A percentile compares a stretch with the other conserved stretches of the same genome.
Conservation (phyloP, 1,140 invertebrate species). For the Sitophilus oryzae region DNA sequence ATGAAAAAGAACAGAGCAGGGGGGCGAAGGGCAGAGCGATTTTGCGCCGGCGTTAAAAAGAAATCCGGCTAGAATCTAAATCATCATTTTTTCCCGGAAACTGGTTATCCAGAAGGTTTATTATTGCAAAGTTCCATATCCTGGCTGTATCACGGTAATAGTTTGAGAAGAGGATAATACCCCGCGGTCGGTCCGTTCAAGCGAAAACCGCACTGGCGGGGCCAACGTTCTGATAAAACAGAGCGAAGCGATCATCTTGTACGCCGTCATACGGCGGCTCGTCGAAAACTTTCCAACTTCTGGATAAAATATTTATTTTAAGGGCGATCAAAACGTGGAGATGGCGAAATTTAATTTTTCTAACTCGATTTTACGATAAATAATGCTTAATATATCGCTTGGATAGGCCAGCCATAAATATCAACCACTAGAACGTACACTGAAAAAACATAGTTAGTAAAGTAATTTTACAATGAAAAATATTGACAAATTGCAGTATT, state of each 20-base stretch:
- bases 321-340: no score
- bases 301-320: no score
- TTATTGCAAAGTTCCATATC: conserved; percentile 19
- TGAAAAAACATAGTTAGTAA: no score
- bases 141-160: conserved; percentile 18
- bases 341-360: no score
- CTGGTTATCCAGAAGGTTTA: conserved; percentile 15
- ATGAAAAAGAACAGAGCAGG: not conserved
- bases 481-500: no score
- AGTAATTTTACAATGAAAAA: no score
- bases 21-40: not conserved
- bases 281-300: no score
- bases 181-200: conserved; percentile 11
- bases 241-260: conserved; percentile 17
- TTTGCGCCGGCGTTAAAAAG: not conserved
- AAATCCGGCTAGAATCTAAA: conserved; percentile 11
- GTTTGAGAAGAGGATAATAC: conserved; percentile 19
- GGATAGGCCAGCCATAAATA: no score
- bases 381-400: no score
- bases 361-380: no score
- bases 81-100: conserved; percentile 12
- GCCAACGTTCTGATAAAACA: conserved; percentile 20
- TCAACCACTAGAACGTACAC: no score
- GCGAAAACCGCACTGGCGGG: conserved; percentile 9
- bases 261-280: no score